Conservation (phyloP, 2,113 vertebrate genomes). For the Mesocricetus auratus region DNA sequence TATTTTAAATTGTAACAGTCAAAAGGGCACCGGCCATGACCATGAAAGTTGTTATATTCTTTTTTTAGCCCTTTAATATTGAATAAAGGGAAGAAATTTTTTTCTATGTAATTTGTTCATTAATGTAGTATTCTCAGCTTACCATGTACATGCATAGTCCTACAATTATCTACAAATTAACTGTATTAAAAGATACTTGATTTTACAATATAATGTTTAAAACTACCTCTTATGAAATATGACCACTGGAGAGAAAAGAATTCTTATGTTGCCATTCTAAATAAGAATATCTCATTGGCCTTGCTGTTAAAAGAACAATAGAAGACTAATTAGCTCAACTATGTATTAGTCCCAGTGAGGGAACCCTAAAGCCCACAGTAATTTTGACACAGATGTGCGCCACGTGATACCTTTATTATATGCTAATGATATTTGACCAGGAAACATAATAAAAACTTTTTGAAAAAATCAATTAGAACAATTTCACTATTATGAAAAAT, state of each 20-base stretch:
- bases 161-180: constrained; percentile 72
- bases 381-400: constrained; percentile 75
- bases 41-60: constrained; percentile 75
- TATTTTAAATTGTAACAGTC: constrained; percentile 82
- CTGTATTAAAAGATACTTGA: constrained; percentile 67
- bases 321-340: constrained; percentile 76
- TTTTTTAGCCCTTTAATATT: constrained; percentile 63
- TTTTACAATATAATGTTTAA: constrained; percentile 78
- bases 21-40: constrained; percentile 80
- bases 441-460: constrained; percentile 77
- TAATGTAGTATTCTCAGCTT: constrained; percentile 53
- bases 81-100: constrained; percentile 30
- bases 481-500: constrained; percentile 72
- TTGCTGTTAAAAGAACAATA: constrained; percentile 81
- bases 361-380: constrained; percentile 69
- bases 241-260: constrained; percentile 74
- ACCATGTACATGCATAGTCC: neutral
- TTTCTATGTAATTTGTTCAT: constrained; percentile 62
- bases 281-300: constrained; percentile 81
- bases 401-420: constrained; percentile 78
- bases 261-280: constrained; percentile 70
- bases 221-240: constrained; percentile 75
- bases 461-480: constrained; percentile 69
- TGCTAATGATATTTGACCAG: constrained; percentile 74
- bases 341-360: constrained; percentile 66